Conservation (phyloP, 2,797 vertebrate species). For the Steatocranus sp. region DNA sequence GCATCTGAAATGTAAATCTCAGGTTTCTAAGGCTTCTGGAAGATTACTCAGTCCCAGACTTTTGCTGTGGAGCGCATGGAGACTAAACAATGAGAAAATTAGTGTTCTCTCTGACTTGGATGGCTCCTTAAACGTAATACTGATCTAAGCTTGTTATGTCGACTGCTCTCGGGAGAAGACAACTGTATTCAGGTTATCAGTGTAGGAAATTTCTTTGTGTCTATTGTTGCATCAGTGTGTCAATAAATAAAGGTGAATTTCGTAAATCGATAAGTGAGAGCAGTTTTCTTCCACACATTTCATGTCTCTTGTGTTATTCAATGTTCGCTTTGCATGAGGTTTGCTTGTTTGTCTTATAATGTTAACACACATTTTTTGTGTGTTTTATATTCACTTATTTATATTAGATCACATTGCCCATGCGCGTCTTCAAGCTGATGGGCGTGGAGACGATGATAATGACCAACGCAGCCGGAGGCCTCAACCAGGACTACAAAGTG, state of each 20-base stretch:
- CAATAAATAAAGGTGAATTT: not conserved
- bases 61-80: not conserved
- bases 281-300: not conserved
- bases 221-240: not conserved
- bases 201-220: not conserved
- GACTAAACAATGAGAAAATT: not conserved
- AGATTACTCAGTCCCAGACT: not conserved
- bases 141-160: not conserved
- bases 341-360: not conserved
- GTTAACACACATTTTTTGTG: rapidly evolving
- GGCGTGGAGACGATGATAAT: conserved; percentile 84
- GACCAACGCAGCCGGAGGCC: conserved; percentile 88
- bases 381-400: not conserved
- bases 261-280: rapidly evolving
- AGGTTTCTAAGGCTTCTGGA: not conserved
- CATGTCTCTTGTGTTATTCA: not conserved
- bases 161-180: not conserved
- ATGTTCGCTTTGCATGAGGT: not conserved
- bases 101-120: rapidly evolving
- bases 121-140: not conserved
- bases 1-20: not conserved
- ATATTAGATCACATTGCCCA: conserved; percentile 82
- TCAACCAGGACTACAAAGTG: conserved; percentile 85
- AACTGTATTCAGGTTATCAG: not conserved
- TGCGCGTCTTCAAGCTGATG: conserved; percentile 84